Percentiles rank a stretch among this genome's conserved stretches.
Conservation (phyloP, 1,140 invertebrate genomes). For the Drosophila watanabei region DNA sequence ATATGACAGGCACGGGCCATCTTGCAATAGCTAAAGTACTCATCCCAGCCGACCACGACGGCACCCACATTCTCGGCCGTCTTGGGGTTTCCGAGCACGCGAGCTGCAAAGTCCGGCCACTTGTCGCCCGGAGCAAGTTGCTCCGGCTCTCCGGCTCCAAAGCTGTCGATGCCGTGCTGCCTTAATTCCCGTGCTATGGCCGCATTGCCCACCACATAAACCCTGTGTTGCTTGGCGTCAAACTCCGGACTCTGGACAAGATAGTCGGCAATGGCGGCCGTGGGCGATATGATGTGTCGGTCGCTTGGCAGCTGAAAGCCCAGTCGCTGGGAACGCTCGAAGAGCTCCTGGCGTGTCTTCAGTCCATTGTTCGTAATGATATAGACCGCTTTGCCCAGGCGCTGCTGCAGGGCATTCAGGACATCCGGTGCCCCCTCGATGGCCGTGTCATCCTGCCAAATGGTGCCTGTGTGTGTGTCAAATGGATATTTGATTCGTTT, state of each 20-base stretch:
- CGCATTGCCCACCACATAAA: conserved; percentile 94
- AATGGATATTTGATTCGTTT: conserved; percentile 34
- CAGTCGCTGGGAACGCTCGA: conserved; percentile 91
- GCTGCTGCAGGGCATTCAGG: conserved; percentile 89
- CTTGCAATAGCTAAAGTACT: conserved; percentile 95
- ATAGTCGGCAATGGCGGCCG: conserved; percentile 93
- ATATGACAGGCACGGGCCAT: conserved; percentile 95
- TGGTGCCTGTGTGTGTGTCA: conserved; percentile 89
- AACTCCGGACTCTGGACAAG: conserved; percentile 89
- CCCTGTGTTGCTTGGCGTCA: conserved; percentile 89
- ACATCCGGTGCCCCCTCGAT: conserved; percentile 91
- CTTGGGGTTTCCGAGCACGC: conserved; percentile 76
- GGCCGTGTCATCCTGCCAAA: conserved; percentile 92
- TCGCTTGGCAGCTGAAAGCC: conserved; percentile 90
- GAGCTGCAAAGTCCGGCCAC: conserved; percentile 74
- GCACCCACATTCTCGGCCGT: conserved; percentile 91
- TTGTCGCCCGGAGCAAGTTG: conserved; percentile 34
- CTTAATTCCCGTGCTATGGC: conserved; percentile 93
- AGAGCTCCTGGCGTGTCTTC: conserved; percentile 92
- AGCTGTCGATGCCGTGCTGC: conserved; percentile 91
- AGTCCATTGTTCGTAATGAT: conserved; percentile 98
- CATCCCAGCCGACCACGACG: conserved; percentile 97
- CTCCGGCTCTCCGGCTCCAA: conserved; percentile 88
- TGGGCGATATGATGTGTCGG: conserved; percentile 94
- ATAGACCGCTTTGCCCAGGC: conserved; percentile 93